A percentile compares a stretch with the other conserved stretches of the same genome.
These are phyloP conservation scores for Phrynocephalus versicolor DNA, from an alignment of 2,113 vertebrate species.

Conservation along the genomic window DNA sequence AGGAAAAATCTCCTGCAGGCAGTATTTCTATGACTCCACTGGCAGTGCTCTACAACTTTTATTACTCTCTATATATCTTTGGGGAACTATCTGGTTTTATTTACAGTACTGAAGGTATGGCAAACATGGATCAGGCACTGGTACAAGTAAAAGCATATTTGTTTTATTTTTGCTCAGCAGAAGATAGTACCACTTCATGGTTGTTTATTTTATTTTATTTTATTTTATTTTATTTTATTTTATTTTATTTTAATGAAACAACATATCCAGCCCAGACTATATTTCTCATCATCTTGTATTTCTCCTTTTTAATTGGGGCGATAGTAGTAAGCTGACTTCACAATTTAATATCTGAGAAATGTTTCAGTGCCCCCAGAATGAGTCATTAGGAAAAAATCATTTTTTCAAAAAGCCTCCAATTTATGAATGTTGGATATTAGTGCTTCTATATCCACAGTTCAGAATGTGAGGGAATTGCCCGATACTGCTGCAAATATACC, in stretches of 20 bases:
- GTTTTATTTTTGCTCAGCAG: neutral
- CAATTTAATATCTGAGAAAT: neutral
- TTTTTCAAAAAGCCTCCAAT: too few relatives aligned
- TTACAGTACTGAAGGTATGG: neutral
- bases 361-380: neutral
- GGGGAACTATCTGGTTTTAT: neutral
- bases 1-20: neutral
- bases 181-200: neutral
- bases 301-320: neutral
- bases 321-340: neutral
- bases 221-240: too few relatives aligned
- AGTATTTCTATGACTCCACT: neutral
- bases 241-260: neutral
- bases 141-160: neutral
- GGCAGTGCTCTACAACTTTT: neutral
- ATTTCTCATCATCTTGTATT: neutral
- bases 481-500: too few relatives aligned
- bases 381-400: neutral
- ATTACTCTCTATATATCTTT: slow-evolving; percentile 16
- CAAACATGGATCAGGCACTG: neutral
- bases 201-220: neutral
- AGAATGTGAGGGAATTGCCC: too few relatives aligned
- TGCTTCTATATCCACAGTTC: too few relatives aligned
- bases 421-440: too few relatives aligned
- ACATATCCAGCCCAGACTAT: neutral